Conservation (phyloP, 2,113 vertebrate genomes). For the Mesitornis unicolor region DNA sequence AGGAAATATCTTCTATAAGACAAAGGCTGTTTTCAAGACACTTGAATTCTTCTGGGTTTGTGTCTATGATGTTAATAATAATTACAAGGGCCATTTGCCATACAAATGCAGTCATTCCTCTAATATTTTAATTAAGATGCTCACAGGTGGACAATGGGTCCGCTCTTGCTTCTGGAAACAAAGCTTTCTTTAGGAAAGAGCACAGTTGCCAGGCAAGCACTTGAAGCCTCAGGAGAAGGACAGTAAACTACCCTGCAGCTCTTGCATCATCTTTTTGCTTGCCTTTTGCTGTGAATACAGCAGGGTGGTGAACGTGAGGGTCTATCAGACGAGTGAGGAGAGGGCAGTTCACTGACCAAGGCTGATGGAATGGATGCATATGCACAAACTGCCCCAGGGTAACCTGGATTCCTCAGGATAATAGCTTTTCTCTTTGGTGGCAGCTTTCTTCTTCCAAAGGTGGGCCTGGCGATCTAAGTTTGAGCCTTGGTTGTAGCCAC, state of each 20-base stretch:
- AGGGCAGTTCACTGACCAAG: neutral
- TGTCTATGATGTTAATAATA: neutral
- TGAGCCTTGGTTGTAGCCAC: neutral
- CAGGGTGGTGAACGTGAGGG: neutral
- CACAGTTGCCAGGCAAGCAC: neutral
- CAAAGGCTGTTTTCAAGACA: neutral
- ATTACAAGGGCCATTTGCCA: neutral
- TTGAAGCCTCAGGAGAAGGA: neutral
- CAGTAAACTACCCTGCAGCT: neutral
- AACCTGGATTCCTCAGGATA: neutral
- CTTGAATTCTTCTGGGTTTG: neutral
- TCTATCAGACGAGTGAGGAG: neutral
- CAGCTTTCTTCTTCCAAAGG: neutral
- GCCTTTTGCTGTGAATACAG: neutral
- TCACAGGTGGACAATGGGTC: neutral
- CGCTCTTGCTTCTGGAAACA: neutral
- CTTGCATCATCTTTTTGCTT: neutral
- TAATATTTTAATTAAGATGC: neutral
- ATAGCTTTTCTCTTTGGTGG: neutral
- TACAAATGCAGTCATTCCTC: neutral
- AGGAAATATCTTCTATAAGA: neutral
- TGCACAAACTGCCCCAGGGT: neutral
- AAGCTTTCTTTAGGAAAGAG: neutral
- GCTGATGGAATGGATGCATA: neutral
- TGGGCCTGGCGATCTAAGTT: neutral